These are phyloP conservation scores for Aegypius monachus DNA, from an alignment of 2,113 vertebrate genomes.

Conservation along the genomic window DNA sequence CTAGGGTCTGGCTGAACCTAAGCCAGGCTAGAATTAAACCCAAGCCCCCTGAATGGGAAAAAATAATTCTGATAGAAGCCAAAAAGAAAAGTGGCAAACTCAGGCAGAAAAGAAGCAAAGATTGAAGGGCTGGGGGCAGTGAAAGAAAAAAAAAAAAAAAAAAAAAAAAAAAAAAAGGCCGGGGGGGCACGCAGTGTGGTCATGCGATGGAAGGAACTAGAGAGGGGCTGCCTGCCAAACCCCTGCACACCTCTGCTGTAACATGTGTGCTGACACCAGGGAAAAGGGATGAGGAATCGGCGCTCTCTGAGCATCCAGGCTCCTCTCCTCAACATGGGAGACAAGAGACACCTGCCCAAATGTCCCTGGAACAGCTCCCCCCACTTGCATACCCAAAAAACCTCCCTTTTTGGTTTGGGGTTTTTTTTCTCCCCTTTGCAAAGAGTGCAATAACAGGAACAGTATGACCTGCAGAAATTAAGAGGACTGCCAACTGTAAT, in stretches of 20 bases:
- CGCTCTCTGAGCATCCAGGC: not conserved
- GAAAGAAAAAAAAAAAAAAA: not conserved
- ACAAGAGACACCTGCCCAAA: slow-evolving; percentile 21
- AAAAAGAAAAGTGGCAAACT: not conserved
- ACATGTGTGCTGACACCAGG: not conserved
- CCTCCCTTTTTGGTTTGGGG: too few relatives aligned
- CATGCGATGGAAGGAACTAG: fast-evolving
- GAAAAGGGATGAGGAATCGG: not conserved
- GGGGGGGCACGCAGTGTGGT: fast-evolving
- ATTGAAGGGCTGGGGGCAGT: not conserved
- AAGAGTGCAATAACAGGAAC: not conserved
- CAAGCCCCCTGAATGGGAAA: not conserved
- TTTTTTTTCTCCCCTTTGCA: not conserved
- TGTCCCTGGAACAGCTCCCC: not conserved
- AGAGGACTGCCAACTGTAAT: not conserved
- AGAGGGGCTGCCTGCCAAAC: not conserved
- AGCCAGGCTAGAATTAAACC: not conserved
- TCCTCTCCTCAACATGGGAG: not conserved
- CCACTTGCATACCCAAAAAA: not conserved
- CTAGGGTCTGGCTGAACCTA: not conserved
- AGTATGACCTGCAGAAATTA: not conserved
- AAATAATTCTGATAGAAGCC: not conserved
- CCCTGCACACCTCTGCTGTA: not conserved
- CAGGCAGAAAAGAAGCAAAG: not conserved
- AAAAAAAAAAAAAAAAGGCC: too few relatives aligned